These are phyloP conservation scores for Setophaga petechia DNA, from an alignment of 2,113 vertebrate genomes.

Conservation along the genomic window DNA sequence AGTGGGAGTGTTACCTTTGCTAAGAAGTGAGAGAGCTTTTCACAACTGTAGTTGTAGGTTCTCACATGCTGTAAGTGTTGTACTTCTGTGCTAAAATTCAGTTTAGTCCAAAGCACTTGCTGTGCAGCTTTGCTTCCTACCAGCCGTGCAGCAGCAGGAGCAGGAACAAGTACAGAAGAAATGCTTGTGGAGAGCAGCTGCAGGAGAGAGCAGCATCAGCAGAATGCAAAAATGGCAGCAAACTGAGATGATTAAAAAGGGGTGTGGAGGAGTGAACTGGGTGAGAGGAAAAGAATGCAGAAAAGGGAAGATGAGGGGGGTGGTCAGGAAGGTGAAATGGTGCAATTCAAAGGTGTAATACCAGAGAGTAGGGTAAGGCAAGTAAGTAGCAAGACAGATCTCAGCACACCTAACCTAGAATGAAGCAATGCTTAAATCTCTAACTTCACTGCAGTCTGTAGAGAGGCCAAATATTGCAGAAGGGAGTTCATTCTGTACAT, in stretches of 20 bases:
- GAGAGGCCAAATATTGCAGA: neutral
- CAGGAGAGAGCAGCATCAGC: neutral
- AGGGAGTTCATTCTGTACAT: neutral
- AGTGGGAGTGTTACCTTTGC: neutral
- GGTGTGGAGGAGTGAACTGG: neutral
- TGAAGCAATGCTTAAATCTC: neutral
- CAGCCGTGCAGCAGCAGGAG: neutral
- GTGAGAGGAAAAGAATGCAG: neutral
- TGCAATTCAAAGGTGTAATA: neutral
- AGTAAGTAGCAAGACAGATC: neutral
- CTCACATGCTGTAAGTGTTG: neutral
- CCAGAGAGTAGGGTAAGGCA: neutral
- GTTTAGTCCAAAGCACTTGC: neutral
- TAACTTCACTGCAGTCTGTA: neutral
- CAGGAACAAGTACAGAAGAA: neutral
- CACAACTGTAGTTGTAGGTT: neutral
- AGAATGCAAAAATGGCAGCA: neutral
- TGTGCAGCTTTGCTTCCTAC: neutral
- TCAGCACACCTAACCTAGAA: neutral
- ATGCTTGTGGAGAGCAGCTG: neutral
- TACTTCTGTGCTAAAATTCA: neutral
- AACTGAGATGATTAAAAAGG: neutral
- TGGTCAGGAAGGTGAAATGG: neutral
- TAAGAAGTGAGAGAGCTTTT: neutral
- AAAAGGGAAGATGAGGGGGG: neutral